Conservation (phyloP, 2,113 vertebrate species). For the Eleginops maclovinus region DNA sequence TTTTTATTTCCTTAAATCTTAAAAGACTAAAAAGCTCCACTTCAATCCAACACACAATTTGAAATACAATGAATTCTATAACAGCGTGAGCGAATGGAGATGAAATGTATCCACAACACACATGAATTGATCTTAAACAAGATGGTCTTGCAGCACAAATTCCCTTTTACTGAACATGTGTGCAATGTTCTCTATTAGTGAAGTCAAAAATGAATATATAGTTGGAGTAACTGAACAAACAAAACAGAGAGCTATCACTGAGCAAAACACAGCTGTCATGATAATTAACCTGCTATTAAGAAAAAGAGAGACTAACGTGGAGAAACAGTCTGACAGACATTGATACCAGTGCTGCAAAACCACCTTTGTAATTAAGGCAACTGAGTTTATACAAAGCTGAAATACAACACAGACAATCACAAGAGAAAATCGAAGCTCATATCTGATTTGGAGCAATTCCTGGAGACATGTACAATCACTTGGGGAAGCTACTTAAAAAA, state of each 20-base stretch:
- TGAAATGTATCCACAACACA: slow-evolving; percentile 47
- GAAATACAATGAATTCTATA: slow-evolving; percentile 43
- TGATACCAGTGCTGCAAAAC: slow-evolving; percentile 61
- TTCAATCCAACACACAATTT: slow-evolving; percentile 48
- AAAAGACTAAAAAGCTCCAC: slow-evolving; percentile 62
- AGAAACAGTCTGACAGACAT: slow-evolving; percentile 2
- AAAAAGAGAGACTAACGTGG: neutral
- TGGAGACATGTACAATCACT: slow-evolving; percentile 37
- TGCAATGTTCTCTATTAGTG: slow-evolving; percentile 3
- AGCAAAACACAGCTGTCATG: slow-evolving; percentile 18
- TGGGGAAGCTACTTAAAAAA: slow-evolving; percentile 17
- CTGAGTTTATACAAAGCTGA: slow-evolving; percentile 52
- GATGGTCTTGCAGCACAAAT: slow-evolving; percentile 68
- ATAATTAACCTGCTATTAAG: slow-evolving; percentile 6
- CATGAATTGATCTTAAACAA: slow-evolving; percentile 9
- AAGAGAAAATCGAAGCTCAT: slow-evolving; percentile 51
- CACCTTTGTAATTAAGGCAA: slow-evolving; percentile 59
- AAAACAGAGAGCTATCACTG: neutral
- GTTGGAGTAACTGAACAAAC: neutral
- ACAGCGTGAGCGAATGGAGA: slow-evolving; percentile 67
- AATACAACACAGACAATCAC: slow-evolving; percentile 45
- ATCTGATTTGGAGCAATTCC: slow-evolving; percentile 38
- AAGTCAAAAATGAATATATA: neutral
- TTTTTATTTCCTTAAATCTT: slow-evolving; percentile 72
- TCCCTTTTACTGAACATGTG: slow-evolving; percentile 71